Conservation (phyloP, 2,797 vertebrate genomes). For the Helarctos malayanus region DNA sequence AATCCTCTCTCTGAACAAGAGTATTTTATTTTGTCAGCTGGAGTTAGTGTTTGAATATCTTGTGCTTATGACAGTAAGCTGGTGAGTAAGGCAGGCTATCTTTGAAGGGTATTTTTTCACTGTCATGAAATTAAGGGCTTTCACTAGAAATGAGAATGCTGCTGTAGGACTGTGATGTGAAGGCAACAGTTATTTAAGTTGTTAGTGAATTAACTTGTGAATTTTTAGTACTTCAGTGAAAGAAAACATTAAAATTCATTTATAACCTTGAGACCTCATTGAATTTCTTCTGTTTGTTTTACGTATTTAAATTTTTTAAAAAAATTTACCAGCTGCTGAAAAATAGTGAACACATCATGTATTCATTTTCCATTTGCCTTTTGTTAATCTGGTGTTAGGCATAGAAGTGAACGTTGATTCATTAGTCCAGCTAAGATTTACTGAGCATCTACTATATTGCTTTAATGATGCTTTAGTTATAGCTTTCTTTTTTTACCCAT, state of each 20-base stretch:
- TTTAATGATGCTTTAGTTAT: neutral
- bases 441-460: neutral
- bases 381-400: neutral
- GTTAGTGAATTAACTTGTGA: constrained; percentile 60
- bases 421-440: constrained; percentile 4
- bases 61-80: constrained; percentile 87
- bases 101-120: constrained; percentile 82
- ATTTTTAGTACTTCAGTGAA: constrained; percentile 41
- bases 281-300: constrained; percentile 45
- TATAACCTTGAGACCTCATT: neutral
- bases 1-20: constrained; percentile 86
- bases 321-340: constrained; percentile 29
- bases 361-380: neutral
- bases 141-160: constrained; percentile 72
- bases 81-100: constrained; percentile 83
- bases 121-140: constrained; percentile 83
- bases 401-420: neutral
- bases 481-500: neutral
- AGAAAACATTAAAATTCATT: constrained; percentile 18
- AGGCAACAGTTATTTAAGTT: constrained; percentile 74
- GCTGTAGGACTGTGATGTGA: constrained; percentile 77
- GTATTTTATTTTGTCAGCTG: constrained; percentile 89
- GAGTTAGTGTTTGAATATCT: constrained; percentile 89
- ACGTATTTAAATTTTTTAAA: neutral
- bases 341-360: neutral